Evolutionary conservation across 2,888 invertebrate species (phyloP).

Genomic region (Drosophila pseudotalamancana): DNA sequence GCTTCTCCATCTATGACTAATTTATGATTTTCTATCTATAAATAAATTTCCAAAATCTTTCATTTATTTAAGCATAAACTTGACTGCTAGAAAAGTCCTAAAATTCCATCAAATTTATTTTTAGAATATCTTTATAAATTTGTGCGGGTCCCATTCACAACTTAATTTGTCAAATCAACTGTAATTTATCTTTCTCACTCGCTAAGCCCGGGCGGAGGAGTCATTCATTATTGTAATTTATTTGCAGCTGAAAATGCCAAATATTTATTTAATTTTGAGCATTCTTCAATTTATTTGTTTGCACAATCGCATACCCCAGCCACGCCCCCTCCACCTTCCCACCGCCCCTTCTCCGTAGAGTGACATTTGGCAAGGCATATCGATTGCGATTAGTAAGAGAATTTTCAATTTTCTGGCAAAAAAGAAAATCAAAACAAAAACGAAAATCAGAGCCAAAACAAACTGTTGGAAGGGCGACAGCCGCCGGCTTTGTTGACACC

Average conservation of each 20-base stretch:
- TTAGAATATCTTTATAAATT: background rate
- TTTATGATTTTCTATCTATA: too few relatives aligned
- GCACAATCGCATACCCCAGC: slow-evolving; percentile 54
- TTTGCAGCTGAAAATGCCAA: slow-evolving; percentile 75
- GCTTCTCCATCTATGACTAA: too few relatives aligned
- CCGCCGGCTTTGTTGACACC: slow-evolving; percentile 72
- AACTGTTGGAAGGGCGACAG: slow-evolving; percentile 38
- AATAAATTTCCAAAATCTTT: background rate
- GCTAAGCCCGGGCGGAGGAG: slow-evolving; percentile 30
- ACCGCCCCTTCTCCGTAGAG: slow-evolving; percentile 38
- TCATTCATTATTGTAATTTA: slow-evolving; percentile 80
- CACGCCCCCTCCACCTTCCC: background rate
- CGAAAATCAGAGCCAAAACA: slow-evolving; percentile 63
- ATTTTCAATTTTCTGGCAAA: slow-evolving; percentile 72
- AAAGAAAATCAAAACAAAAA: slow-evolving; percentile 26
- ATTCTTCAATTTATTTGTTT: slow-evolving; percentile 80
- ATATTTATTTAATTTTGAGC: slow-evolving; percentile 80
- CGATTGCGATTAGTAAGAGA: slow-evolving; percentile 78
- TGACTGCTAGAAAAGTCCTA: background rate
- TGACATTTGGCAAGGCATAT: slow-evolving; percentile 77
- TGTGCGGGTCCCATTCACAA: slow-evolving; percentile 23
- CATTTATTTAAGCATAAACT: background rate
- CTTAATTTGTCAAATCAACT: slow-evolving; percentile 78
- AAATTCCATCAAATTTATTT: background rate
- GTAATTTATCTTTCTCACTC: slow-evolving; percentile 72